phyloP scores from a whole-genome alignment of 2,888 invertebrate genomes.

The Ephialtes manifestator region DNA sequence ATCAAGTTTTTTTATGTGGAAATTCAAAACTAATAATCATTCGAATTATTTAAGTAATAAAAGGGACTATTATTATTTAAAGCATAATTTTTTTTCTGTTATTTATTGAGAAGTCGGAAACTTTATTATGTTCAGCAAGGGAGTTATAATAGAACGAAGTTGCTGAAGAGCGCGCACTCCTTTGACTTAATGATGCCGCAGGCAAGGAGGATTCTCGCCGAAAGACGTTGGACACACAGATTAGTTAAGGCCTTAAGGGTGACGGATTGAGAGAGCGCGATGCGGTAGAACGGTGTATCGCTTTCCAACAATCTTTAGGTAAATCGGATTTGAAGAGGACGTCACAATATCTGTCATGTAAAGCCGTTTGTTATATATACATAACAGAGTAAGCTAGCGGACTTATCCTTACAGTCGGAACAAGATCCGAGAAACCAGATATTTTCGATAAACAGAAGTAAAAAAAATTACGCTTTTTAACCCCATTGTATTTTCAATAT shows the following conservation, averaged over 20 bases:
- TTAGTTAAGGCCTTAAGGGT: constrained; percentile 46
- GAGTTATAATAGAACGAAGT: constrained; percentile 7
- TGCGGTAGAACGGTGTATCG: constrained; percentile 52
- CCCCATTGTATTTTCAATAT: background rate
- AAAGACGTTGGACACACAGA: constrained; percentile 60
- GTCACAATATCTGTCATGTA: constrained; percentile 46
- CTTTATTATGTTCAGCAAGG: background rate
- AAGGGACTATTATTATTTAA: too few species aligned
- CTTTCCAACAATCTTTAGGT: constrained; percentile 59
- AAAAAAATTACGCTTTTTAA: background rate
- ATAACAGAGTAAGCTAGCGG: constrained; percentile 24
- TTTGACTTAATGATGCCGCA: constrained; percentile 31
- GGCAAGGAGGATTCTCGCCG: constrained; percentile 26
- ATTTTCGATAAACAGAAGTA: background rate
- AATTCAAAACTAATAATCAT: too few species aligned
- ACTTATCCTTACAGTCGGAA: constrained; percentile 20
- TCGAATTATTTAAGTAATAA: too few species aligned
- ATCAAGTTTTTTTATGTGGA: too few species aligned
- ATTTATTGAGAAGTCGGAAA: background rate
- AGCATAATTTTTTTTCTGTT: background rate
- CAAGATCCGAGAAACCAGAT: background rate
- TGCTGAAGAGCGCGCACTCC: background rate
- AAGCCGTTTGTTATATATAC: constrained; percentile 35
- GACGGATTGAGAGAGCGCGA: constrained; percentile 42
- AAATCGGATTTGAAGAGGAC: constrained; percentile 61